Base-by-base conservation (phyloP, 2,888 invertebrate genomes). In the Tetropium fuscum region DNA sequence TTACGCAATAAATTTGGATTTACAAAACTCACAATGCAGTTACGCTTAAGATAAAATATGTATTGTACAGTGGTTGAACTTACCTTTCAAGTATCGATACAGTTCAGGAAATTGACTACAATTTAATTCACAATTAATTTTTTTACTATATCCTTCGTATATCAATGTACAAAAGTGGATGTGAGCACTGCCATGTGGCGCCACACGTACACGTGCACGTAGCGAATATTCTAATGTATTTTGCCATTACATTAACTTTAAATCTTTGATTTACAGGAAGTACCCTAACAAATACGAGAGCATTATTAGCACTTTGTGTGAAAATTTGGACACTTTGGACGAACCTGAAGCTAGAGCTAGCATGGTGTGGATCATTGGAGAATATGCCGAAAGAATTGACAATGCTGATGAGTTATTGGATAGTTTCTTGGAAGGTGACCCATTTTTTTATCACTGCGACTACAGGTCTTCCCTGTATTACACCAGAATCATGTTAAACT, bases 281-380 rank as follows among this genome's bases (percentile, higher is more conserved):
- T 99, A 99, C 83, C 99, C 99, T 6, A 99, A 99, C 83, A 98
- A 99, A 81, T 99, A 99, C 80, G 99, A 99, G 84, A 98, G 97
- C 81, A 99, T 99, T 78, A 99, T 99, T 79, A 97, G 98, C 63
- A 99, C 98, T 0, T 85, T 99, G 3, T 99, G 99, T 81, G 99
- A 99, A 84, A 99, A 99, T 84, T 83, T 99, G 69, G 99, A 99
- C 78, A 99, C 99, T 0, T 82, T 99, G 60, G 99, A 99, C 80
- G 99, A 99, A 78, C 99, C 99, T 0, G 99, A 99, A 80, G 99
- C 98, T 0, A 87, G 98, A 71, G 98, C 98, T 2, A 97, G 97
- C 4, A 99, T 98, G 98, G 98, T 92, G 10, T 93, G 92, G 92
- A 93, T 93, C 54, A 92, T 93, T 64, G 98, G 98, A 13, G 98